Percentiles rank a stretch among this genome's conserved stretches.
phyloP scores from a whole-genome alignment of 2,888 invertebrate species.

The Scaptomyza reducta region DNA sequence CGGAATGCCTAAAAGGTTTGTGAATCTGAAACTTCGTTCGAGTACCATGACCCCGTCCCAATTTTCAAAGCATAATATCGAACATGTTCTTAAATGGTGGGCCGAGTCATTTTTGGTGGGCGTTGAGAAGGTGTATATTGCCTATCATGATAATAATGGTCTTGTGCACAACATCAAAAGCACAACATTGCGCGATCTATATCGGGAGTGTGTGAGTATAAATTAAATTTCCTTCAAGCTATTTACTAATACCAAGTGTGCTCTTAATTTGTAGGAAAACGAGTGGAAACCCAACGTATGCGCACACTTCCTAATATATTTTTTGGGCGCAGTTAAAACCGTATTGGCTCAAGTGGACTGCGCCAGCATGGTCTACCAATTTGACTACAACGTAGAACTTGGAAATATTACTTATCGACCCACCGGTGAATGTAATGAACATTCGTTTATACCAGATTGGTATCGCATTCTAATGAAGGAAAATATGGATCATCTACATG shows the following conservation, averaged over 20 bases:
- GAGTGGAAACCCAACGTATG: slow-evolving; percentile 48
- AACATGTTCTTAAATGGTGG: slow-evolving; percentile 58
- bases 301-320: slow-evolving; percentile 37
- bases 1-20: slow-evolving; percentile 6
- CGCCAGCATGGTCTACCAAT: slow-evolving; percentile 44
- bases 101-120: slow-evolving; percentile 44
- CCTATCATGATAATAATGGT: slow-evolving; percentile 23
- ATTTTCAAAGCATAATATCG: slow-evolving; percentile 36
- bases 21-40: slow-evolving; percentile 47
- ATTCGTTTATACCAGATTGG: slow-evolving; percentile 65
- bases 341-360: slow-evolving; percentile 30
- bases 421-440: slow-evolving; percentile 20
- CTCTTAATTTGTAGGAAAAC: slow-evolving; percentile 18
- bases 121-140: slow-evolving; percentile 45
- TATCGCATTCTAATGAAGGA: slow-evolving; percentile 39
- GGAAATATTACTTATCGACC: slow-evolving; percentile 26
- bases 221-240: neutral
- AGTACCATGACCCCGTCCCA: slow-evolving; percentile 44
- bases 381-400: slow-evolving; percentile 37
- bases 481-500: slow-evolving; percentile 7
- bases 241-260: neutral
- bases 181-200: slow-evolving; percentile 21
- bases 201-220: slow-evolving; percentile 46
- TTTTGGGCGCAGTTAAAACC: slow-evolving; percentile 25
- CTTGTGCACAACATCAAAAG: slow-evolving; percentile 27